Evolutionary conservation across 1,140 invertebrate genomes (phyloP).

Genomic region (Drosophila simulans): DNA sequence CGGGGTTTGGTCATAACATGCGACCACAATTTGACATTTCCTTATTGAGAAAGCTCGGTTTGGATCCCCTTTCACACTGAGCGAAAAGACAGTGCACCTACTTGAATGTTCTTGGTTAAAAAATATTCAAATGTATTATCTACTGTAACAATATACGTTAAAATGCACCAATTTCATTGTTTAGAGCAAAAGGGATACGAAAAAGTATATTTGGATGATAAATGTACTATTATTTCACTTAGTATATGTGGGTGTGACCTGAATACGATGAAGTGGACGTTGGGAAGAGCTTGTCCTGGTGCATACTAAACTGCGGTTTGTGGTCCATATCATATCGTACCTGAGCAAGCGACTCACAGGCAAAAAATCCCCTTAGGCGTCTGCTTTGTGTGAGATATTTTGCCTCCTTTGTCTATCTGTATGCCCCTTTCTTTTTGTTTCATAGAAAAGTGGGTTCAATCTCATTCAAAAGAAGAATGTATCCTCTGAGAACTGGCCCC

Average conservation of each 20-base stretch:
- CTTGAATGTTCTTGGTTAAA: too few species aligned
- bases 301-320: constrained; percentile 35
- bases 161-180: too few species aligned
- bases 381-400: constrained; percentile 14
- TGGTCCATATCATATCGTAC: constrained; percentile 18
- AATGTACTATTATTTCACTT: not conserved
- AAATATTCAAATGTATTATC: not conserved
- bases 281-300: constrained; percentile 3
- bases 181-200: too few species aligned
- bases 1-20: constrained; percentile 37
- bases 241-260: constrained; percentile 34
- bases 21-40: constrained; percentile 49
- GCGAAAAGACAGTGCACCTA: not conserved
- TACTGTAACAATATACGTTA: too few species aligned
- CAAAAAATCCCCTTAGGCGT: constrained; percentile 6
- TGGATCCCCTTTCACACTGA: not conserved
- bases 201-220: not conserved
- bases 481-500: constrained; percentile 19
- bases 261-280: constrained; percentile 6
- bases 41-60: constrained; percentile 24
- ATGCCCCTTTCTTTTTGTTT: constrained; percentile 6
- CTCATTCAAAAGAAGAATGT: constrained; percentile 1
- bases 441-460: not conserved
- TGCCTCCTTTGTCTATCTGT: constrained; percentile 4
- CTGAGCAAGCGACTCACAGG: constrained; percentile 2